These are phyloP conservation scores for Siniperca knerii DNA, from an alignment of 2,113 vertebrate species.

Conservation along the genomic window DNA sequence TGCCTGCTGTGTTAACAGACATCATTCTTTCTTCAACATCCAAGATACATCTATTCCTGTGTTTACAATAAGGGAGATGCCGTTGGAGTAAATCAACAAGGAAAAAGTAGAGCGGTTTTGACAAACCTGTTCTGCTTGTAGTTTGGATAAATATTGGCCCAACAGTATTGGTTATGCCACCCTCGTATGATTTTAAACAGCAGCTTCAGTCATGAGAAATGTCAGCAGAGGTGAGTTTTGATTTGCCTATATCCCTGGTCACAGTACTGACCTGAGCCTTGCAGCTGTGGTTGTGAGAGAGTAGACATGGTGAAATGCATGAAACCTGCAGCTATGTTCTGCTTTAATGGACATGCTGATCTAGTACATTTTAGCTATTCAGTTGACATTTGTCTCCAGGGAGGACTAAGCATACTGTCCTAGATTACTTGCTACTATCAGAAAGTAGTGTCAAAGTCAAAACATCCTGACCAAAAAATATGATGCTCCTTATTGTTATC, in stretches of 20 bases:
- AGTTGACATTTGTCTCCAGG: conserved; percentile 15
- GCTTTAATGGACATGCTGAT: not conserved
- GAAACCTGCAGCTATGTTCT: not conserved
- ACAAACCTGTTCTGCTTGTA: not conserved
- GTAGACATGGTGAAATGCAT: not conserved
- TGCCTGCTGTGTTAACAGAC: not conserved
- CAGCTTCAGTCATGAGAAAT: not conserved
- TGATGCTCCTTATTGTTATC: not conserved
- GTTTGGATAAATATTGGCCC: not conserved
- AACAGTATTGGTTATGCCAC: not conserved
- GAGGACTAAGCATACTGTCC: not conserved
- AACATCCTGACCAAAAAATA: not conserved
- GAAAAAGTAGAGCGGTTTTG: not conserved
- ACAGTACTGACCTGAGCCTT: conserved; percentile 9
- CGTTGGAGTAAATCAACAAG: not conserved
- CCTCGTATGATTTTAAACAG: not conserved
- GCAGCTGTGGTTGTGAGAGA: not conserved
- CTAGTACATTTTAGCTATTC: not conserved
- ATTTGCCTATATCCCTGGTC: not conserved
- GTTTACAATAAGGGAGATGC: not conserved
- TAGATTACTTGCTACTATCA: conserved; percentile 13
- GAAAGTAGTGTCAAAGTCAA: not conserved
- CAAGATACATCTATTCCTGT: not conserved
- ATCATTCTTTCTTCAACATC: not conserved
- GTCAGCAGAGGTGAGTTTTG: not conserved